phyloP scores from a whole-genome alignment of 2,888 invertebrate genomes.

The Diloba caeruleocephala region DNA sequence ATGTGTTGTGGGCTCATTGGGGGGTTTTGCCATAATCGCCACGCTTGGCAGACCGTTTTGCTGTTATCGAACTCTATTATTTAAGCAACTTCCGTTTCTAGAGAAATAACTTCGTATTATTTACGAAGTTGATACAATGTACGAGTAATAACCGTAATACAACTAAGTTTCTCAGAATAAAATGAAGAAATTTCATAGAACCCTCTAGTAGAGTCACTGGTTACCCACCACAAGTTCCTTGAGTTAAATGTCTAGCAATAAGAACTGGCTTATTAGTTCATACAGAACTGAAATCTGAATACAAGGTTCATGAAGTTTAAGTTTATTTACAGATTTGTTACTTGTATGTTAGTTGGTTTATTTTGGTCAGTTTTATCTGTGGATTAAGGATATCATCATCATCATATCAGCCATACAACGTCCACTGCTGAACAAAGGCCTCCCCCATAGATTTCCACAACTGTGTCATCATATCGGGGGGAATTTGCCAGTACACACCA shows the following conservation, averaged over 20 bases:
- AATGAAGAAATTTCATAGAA: conserved; percentile 39
- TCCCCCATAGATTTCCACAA: too few species aligned
- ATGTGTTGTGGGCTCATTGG: too few species aligned
- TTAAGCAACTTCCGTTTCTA: conserved; percentile 1
- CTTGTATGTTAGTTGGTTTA: conserved; percentile 18
- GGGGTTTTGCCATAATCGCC: too few species aligned
- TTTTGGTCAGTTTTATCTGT: too few species aligned
- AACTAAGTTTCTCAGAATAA: conserved; percentile 17
- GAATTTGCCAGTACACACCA: too few species aligned
- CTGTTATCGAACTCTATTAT: conserved; percentile 2
- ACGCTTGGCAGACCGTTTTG: too few species aligned
- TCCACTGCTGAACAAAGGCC: too few species aligned
- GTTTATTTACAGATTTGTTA: conserved; percentile 16
- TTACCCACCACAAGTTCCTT: conserved; percentile 17
- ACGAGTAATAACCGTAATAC: too few species aligned
- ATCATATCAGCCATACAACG: too few species aligned
- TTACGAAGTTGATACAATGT: conserved; percentile 15
- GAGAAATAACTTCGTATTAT: conserved; percentile 8
- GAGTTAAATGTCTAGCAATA: conserved; percentile 20
- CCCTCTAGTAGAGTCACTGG: conserved; percentile 24
- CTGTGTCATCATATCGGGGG: too few species aligned
- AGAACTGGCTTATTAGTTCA: conserved; percentile 7
- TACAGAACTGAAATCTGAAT: background rate
- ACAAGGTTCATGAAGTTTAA: background rate
- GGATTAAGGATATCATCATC: too few species aligned